Percentiles rank a stretch among this genome's conserved stretches.
phyloP scores from a whole-genome alignment of 2,113 vertebrate genomes.

The Oryzias curvinotus region DNA sequence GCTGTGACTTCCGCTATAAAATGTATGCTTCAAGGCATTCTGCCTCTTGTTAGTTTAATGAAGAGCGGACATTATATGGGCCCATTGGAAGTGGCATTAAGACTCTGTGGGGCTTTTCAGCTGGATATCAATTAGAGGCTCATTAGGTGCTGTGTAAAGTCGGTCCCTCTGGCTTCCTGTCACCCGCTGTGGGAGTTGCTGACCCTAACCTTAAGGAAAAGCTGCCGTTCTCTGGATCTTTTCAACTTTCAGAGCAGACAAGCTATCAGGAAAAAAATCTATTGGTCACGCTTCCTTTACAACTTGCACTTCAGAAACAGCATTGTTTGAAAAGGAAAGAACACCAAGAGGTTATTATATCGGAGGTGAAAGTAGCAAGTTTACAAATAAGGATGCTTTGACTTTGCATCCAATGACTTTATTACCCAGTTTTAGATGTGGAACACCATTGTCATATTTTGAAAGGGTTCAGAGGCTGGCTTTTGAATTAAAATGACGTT shows the following conservation, averaged over 20 bases:
- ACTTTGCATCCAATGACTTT: background rate
- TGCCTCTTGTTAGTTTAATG: slow-evolving; percentile 39
- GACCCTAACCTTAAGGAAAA: slow-evolving; percentile 53
- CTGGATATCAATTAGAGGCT: slow-evolving; percentile 73
- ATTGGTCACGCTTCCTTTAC: slow-evolving; percentile 1
- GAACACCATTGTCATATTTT: no score
- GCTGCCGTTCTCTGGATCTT: slow-evolving; percentile 7
- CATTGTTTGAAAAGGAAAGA: background rate
- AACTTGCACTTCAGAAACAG: background rate
- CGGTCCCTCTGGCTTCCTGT: slow-evolving; percentile 54
- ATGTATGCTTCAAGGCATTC: slow-evolving; percentile 47
- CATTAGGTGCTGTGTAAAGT: slow-evolving; percentile 57
- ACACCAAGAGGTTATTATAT: background rate
- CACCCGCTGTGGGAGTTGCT: slow-evolving; percentile 38
- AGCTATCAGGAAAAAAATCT: background rate
- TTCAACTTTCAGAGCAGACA: background rate
- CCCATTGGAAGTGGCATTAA: slow-evolving; percentile 49
- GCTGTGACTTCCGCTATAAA: slow-evolving; percentile 29
- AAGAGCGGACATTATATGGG: slow-evolving; percentile 29
- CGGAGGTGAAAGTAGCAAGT: background rate
- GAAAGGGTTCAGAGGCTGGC: no score
- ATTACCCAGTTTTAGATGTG: no score
- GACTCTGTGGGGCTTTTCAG: slow-evolving; percentile 56
- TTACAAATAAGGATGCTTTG: background rate
- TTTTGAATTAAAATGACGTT: no score